phyloP scores from a whole-genome alignment of 2,888 invertebrate genomes.

The Troilus luridus region DNA sequence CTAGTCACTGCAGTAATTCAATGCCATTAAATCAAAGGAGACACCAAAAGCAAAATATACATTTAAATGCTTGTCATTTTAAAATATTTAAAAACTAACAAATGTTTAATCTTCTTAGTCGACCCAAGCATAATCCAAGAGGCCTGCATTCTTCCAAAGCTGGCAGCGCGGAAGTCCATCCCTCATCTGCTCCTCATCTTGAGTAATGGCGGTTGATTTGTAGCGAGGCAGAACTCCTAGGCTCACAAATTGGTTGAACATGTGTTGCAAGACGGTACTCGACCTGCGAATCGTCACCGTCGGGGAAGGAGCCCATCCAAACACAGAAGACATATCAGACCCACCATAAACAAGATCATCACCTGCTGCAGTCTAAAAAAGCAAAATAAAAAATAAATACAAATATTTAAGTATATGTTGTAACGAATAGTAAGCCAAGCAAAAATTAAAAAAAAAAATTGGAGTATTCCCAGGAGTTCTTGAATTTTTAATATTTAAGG shows the following conservation, averaged over 20 bases:
- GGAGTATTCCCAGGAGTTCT: background rate
- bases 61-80: slow-evolving; percentile 3
- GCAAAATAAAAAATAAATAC: background rate
- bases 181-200: slow-evolving; percentile 77
- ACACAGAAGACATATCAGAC: slow-evolving; percentile 83
- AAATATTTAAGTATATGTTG: background rate
- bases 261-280: slow-evolving; percentile 83
- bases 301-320: slow-evolving; percentile 79
- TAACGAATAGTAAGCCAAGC: background rate
- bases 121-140: slow-evolving; percentile 62
- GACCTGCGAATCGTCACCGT: slow-evolving; percentile 76
- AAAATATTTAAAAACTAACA: slow-evolving; percentile 20
- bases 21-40: slow-evolving; percentile 12
- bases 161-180: slow-evolving; percentile 73
- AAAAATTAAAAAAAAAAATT: background rate
- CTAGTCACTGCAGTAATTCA: slow-evolving; percentile 9
- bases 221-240: slow-evolving; percentile 72
- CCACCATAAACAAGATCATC: slow-evolving; percentile 73
- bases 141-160: slow-evolving; percentile 74
- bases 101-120: slow-evolving; percentile 56
- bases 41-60: slow-evolving; percentile 50
- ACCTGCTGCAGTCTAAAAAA: slow-evolving; percentile 31
- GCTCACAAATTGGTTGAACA: slow-evolving; percentile 87
- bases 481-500: background rate
- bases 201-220: slow-evolving; percentile 72